Evolutionary conservation across 2,888 invertebrate genomes (phyloP), one percentile per base, ranked within the genome.

Genomic region (Dicranocentrus wangi): DNA sequence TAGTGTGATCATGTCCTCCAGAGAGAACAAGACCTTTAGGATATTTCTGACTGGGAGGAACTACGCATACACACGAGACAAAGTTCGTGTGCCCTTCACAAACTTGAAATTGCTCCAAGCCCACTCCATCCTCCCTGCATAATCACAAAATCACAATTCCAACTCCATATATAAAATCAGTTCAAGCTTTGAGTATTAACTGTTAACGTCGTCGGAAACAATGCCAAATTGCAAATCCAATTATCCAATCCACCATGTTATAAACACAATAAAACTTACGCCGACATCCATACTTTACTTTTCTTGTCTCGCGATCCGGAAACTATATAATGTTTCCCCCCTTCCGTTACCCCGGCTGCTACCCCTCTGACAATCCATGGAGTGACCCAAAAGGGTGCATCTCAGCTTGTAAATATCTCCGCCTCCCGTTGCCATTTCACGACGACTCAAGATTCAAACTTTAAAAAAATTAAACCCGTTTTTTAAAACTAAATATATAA

Each of bases 271-370:
- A 17, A 69, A 32, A 83, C 86, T 83, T 82, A 85, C 83, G 92
- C 92, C 51, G 93, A 93, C 88, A 92, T 92, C 97, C 97, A 98
- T 47, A 95, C 90, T 89, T 94, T 94, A 0, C 94, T 93, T 17
- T 95, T 95, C 89, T 93, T 93, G 89, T 98, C 98, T 87, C 97
- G 91, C 2, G 97, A 97, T 25, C 94, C 94, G 5, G 97, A 96
- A 55, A 97, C 90, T 87, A 98, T 93, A 83, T 92, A 92, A 87
- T 93, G 93, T 85, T 93, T 93, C 82, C 91, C 90, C 1, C 69
- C 78, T 21, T 76, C 81, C 1, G 84, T 82, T 3, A 61, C 77
- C 13, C 86, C 86, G 2, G 90, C 90, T 70, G 92, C 92, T 21
- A 97, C 91, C 75, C 93, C 92, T 86, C 97, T 91, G 21, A 98